Evolutionary conservation across 1,140 invertebrate genomes (phyloP).

Genomic region (Drosophila subobscura): DNA sequence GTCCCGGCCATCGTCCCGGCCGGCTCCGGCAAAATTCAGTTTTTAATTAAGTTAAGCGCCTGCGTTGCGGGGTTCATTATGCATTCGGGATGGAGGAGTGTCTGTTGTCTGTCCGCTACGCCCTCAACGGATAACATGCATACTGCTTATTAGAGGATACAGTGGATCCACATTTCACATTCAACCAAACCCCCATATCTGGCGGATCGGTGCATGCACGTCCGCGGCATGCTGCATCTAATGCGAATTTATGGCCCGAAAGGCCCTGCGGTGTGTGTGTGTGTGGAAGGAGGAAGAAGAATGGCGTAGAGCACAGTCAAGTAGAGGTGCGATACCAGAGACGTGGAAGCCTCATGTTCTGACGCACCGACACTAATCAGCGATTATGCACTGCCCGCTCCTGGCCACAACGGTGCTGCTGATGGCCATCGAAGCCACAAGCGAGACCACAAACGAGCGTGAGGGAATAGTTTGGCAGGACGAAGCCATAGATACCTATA

Average conservation of each 20-base stretch:
- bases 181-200: no score
- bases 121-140: slow-evolving; percentile 41
- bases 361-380: slow-evolving; percentile 69
- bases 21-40: slow-evolving; percentile 54
- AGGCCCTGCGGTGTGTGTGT: slow-evolving; percentile 54
- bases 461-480: not conserved
- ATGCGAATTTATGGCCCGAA: slow-evolving; percentile 65
- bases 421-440: slow-evolving; percentile 35
- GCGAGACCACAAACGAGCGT: not conserved
- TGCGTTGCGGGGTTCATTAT: slow-evolving; percentile 70
- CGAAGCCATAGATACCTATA: no score
- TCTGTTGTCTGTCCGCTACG: slow-evolving; percentile 7
- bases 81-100: slow-evolving; percentile 9
- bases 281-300: slow-evolving; percentile 22
- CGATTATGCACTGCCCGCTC: slow-evolving; percentile 63
- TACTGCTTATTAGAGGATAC: slow-evolving; percentile 24
- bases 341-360: slow-evolving; percentile 23
- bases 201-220: slow-evolving; percentile 21
- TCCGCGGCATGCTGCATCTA: slow-evolving; percentile 43
- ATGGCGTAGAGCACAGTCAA: no score
- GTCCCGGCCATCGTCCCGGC: slow-evolving; percentile 16
- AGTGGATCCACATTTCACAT: slow-evolving; percentile 4
- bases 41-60: slow-evolving; percentile 80
- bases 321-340: slow-evolving; percentile 1
- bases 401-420: slow-evolving; percentile 15